Conservation (phyloP, 2,113 vertebrate genomes). For the Takifugu bimaculatus region DNA sequence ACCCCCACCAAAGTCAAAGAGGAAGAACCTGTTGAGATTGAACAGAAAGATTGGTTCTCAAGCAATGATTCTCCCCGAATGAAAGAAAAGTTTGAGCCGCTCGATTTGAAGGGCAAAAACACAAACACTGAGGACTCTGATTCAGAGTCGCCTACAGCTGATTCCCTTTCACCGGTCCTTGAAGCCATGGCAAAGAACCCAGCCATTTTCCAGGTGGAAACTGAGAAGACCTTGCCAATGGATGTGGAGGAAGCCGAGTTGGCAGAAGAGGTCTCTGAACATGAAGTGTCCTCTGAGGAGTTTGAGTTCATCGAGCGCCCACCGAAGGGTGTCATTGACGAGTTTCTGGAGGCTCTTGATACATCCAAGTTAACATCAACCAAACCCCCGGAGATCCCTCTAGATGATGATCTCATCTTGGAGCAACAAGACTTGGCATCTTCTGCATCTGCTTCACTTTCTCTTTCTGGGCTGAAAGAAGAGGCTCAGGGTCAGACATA, state of each 20-base stretch:
- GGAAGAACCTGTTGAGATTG: slow-evolving; percentile 46
- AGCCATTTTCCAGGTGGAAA: slow-evolving; percentile 70
- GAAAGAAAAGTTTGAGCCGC: slow-evolving; percentile 56
- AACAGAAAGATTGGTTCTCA: slow-evolving; percentile 68
- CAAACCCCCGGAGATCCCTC: slow-evolving; percentile 58
- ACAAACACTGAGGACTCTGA: slow-evolving; percentile 60
- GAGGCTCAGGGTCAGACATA: slow-evolving; percentile 56
- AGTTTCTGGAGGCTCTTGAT: slow-evolving; percentile 76
- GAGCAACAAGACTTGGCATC: slow-evolving; percentile 26
- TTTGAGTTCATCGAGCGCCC: slow-evolving; percentile 79
- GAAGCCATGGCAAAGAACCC: slow-evolving; percentile 76
- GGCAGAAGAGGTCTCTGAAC: slow-evolving; percentile 70
- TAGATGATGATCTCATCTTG: slow-evolving; percentile 66
- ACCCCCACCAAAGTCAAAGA: slow-evolving; percentile 63
- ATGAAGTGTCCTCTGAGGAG: slow-evolving; percentile 76
- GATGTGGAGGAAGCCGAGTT: slow-evolving; percentile 64
- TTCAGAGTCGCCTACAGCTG: slow-evolving; percentile 73
- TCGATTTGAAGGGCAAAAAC: slow-evolving; percentile 60
- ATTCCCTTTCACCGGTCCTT: slow-evolving; percentile 75
- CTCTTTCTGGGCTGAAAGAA: slow-evolving; percentile 18
- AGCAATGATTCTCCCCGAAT: slow-evolving; percentile 60
- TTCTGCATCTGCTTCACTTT: background rate
- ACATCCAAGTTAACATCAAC: slow-evolving; percentile 64
- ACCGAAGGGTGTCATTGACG: slow-evolving; percentile 69
- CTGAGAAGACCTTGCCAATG: slow-evolving; percentile 42